phyloP scores from a whole-genome alignment of 1,140 invertebrate genomes.

The Ladona fulva region DNA sequence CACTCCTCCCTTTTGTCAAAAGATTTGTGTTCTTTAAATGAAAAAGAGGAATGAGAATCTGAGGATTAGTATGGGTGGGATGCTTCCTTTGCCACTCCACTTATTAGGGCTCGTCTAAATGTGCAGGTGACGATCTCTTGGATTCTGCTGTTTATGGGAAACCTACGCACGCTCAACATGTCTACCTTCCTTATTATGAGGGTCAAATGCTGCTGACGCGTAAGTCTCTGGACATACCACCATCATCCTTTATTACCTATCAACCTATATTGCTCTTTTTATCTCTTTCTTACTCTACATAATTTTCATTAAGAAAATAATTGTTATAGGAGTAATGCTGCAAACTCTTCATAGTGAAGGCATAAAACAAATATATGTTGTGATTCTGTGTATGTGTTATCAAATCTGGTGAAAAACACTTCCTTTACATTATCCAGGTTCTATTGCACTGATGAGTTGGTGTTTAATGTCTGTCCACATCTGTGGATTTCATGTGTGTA shows the following conservation, averaged over 20 bases:
- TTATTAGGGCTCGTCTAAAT: constrained; percentile 18
- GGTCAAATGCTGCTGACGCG: constrained; percentile 64
- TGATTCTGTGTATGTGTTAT: no score
- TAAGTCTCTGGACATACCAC: constrained; percentile 47
- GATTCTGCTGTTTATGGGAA: constrained; percentile 55
- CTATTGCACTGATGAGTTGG: no score
- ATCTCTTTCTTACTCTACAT: no score
- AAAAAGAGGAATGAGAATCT: constrained; percentile 6
- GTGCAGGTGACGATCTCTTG: constrained; percentile 53
- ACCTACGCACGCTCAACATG: constrained; percentile 64
- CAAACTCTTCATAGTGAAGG: no score
- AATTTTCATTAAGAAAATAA: no score
- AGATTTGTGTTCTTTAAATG: constrained; percentile 11
- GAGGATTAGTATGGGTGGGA: background rate
- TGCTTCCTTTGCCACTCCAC: background rate
- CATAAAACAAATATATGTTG: no score
- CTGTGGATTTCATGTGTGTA: no score
- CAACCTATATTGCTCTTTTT: no score
- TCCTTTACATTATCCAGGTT: no score
- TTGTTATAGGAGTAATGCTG: no score
- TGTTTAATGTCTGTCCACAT: no score
- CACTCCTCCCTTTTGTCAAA: background rate
- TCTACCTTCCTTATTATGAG: constrained; percentile 68
- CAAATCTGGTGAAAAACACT: no score
- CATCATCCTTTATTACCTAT: constrained; percentile 28